Conservation (phyloP, 2,113 vertebrate genomes). For the Brachirus orientalis region DNA sequence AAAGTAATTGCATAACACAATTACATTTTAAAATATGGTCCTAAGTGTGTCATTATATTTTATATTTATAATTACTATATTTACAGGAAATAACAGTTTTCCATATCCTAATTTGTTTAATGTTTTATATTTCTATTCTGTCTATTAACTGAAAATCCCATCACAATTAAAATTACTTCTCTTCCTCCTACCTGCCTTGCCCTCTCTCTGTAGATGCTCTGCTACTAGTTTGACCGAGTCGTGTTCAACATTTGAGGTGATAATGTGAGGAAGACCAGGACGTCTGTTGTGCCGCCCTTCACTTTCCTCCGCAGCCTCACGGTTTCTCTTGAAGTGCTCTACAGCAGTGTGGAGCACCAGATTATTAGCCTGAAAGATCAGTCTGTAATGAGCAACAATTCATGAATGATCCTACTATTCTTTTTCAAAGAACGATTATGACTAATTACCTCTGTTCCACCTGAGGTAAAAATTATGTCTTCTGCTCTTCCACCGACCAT, state of each 20-base stretch:
- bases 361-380: constrained; percentile 89
- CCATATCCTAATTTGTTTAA: too few species aligned
- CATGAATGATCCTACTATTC: too few species aligned
- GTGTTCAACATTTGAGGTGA: constrained; percentile 90
- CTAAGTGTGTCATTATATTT: too few species aligned
- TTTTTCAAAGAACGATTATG: neutral
- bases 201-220: constrained; percentile 81
- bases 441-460: constrained; percentile 92
- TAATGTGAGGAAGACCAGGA: constrained; percentile 81
- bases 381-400: neutral
- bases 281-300: constrained; percentile 17
- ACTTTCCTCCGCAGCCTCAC: constrained; percentile 6
- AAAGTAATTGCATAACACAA: too few species aligned
- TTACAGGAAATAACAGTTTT: too few species aligned
- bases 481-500: constrained; percentile 87
- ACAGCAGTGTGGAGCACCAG: constrained; percentile 88
- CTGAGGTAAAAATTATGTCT: constrained; percentile 93
- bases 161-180: too few species aligned
- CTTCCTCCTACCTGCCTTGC: constrained; percentile 80
- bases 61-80: too few species aligned
- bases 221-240: constrained; percentile 88
- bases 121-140: too few species aligned
- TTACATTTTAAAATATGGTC: too few species aligned
- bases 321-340: constrained; percentile 79
- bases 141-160: too few species aligned